phyloP scores from a whole-genome alignment of 2,888 invertebrate species.

The Himalopsyche tibetana region DNA sequence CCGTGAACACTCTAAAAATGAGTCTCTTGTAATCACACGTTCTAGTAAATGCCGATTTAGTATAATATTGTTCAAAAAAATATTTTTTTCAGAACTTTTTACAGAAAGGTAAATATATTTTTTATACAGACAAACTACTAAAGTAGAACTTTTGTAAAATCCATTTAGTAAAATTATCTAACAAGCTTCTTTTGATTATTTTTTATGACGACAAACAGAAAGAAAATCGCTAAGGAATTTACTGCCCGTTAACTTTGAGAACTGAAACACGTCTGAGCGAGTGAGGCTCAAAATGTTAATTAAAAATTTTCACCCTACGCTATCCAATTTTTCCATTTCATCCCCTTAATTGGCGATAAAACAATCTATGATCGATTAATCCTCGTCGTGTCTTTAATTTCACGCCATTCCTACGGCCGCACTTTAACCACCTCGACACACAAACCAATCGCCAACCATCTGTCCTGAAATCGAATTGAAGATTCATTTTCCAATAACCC shows the following conservation, averaged over 20 bases:
- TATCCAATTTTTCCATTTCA: conserved; percentile 31
- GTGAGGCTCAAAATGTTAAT: conserved; percentile 3
- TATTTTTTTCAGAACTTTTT: no score
- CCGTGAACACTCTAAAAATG: no score
- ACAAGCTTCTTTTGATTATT: neutral
- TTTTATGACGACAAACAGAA: neutral
- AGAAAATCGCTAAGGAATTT: neutral
- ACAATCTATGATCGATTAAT: conserved; percentile 28
- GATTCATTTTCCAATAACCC: conserved; percentile 61
- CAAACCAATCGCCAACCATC: conserved; percentile 58
- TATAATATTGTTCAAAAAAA: no score
- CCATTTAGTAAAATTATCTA: no score
- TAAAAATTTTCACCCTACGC: conserved; percentile 24
- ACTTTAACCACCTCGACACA: conserved; percentile 32
- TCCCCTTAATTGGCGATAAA: conserved; percentile 30
- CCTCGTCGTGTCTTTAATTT: conserved; percentile 48
- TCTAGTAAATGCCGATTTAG: no score
- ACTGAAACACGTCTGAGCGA: neutral
- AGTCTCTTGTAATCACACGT: no score
- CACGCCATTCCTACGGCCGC: conserved; percentile 43
- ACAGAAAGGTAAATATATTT: no score
- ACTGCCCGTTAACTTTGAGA: neutral
- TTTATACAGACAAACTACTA: no score
- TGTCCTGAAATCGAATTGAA: conserved; percentile 60
- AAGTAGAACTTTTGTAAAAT: no score